These are phyloP conservation scores for Ophion slaviceki DNA, from an alignment of 2,888 invertebrate genomes.

Conservation along the genomic window DNA sequence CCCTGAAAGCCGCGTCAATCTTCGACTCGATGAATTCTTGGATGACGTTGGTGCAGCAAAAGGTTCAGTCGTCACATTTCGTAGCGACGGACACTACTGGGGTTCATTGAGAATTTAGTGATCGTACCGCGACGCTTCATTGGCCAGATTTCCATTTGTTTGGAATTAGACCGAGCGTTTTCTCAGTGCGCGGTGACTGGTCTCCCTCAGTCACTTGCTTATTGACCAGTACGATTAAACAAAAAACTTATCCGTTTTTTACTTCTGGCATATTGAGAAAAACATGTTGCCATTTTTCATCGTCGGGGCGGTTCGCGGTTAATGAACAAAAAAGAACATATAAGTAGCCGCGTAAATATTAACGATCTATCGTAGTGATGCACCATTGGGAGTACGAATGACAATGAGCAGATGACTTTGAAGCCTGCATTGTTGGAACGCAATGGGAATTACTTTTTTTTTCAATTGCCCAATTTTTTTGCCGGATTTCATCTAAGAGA, in stretches of 20 bases:
- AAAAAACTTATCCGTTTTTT: constrained; percentile 9
- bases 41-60: not conserved
- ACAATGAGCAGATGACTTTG: constrained; percentile 12
- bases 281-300: constrained; percentile 24
- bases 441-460: not conserved
- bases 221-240: not conserved
- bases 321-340: constrained; percentile 17
- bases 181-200: not conserved
- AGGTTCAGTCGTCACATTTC: too few species aligned
- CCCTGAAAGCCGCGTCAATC: not conserved
- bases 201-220: not conserved
- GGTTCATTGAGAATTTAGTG: not conserved
- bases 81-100: not conserved
- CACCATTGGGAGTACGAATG: constrained; percentile 36
- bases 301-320: not conserved
- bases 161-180: not conserved
- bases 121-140: not conserved
- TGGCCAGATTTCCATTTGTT: not conserved
- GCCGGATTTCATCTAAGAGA: too few species aligned
- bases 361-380: constrained; percentile 14
- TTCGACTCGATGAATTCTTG: not conserved
- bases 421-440: not conserved
- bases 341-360: not conserved
- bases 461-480: not conserved
- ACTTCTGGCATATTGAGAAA: not conserved